Evolutionary conservation across 2,113 vertebrate genomes (phyloP), one percentile per base, ranked within the genome.

Genomic region (Glareola pratincola): DNA sequence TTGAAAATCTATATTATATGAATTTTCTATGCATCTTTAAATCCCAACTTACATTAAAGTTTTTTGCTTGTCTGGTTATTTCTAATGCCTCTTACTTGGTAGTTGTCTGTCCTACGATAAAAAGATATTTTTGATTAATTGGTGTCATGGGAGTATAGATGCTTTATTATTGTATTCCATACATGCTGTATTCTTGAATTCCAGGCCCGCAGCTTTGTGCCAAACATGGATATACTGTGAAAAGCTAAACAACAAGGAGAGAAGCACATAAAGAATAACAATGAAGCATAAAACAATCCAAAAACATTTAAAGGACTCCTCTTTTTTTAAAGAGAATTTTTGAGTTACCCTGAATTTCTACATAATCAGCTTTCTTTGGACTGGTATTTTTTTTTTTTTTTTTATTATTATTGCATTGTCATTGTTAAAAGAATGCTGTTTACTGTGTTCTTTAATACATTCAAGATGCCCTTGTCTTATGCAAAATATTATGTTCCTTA

Each of bases 241-340:
- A 95, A 93, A 64, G 88, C 50, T 85, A 85, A 91, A 96, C 81
- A 97, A 92, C 67, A 71, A 92, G 91, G 83, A 96, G 76, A 94
- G 86, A 97, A 95, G 39, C 32, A 59, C 24, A 75, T 78, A 66
- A 95, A 96, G 71, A 96, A 93, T 95, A 68, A 7, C 7, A 66
- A 67, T 73, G 64, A 96, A 96, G 26, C 68, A 96, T 94, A 93
- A 96, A 94, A 78, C 14, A 92, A 79, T 93, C 51, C 18, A 75
- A 94, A 92, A 93, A 7, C 6, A 34, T 92, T 95, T 94, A 96
- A 81, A 84, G 29, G 10, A 8, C 16, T 76, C 4, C 36, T 56
- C 19, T 64, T 4, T 78, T 78, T 96, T 91, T 69, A 18, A 71
- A 36, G 53, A 39, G 3, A 53, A 66, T 85, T 96, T 96, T 79